Evolutionary conservation across 2,888 invertebrate species (phyloP), one percentile per base, ranked within the genome.

Genomic region (Pteria penguin): DNA sequence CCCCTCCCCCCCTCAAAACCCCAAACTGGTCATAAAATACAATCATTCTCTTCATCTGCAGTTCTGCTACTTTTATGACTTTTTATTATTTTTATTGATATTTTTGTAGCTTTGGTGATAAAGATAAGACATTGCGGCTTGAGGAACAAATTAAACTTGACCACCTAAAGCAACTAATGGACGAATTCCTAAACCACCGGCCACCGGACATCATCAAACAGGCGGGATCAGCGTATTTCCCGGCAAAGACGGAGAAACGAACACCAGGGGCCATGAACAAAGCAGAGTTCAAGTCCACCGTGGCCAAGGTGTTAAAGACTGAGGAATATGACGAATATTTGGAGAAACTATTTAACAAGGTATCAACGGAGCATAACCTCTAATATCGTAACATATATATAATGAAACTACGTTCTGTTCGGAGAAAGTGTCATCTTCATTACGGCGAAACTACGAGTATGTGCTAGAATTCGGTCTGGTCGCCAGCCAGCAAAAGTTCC

Each of bases 321-420:
- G 79, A 88, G 62, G 88, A 89, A 36, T 91, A 90, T 78, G 87
- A 90, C 73, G 89, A 90, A 71, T 91, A 92, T 72, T 72, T 92
- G 75, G 91, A 91, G 32, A 91, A 89, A 75, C 81, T 92, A 3
- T 91, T 92, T 73, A 84, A 87, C 29, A 92, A 91, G 88, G 45
- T 45, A 45, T n/a, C n/a, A n/a, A n/a, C n/a, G n/a, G n/a, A n/a
- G n/a, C n/a, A n/a, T n/a, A n/a, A n/a, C n/a, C n/a, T n/a, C n/a
- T n/a, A n/a, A n/a, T n/a, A n/a, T n/a, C n/a, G n/a, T n/a, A n/a
- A n/a, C n/a, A n/a, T n/a, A n/a, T n/a, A n/a, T n/a, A n/a, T n/a
- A n/a, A n/a, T n/a, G n/a, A n/a, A n/a, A n/a, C n/a, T n/a, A n/a
- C n/a, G n/a, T n/a, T n/a, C n/a, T n/a, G n/a, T n/a, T n/a, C n/a